phyloP scores from a whole-genome alignment of 2,797 vertebrate species.

The Dryobates pubescens region DNA sequence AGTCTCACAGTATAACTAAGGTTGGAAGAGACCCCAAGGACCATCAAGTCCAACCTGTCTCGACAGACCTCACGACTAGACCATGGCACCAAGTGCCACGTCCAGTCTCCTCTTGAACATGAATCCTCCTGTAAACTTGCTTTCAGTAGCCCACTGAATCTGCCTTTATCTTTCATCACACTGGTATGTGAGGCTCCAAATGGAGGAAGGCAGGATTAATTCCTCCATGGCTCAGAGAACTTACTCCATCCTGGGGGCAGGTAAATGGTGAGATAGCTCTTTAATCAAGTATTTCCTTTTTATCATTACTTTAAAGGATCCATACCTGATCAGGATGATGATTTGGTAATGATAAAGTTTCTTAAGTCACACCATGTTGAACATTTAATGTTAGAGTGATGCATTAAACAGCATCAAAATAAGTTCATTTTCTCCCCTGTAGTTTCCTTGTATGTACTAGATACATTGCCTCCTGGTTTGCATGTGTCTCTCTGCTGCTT shows the following conservation, averaged over 20 bases:
- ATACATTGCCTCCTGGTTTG: not conserved
- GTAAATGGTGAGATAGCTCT: not conserved
- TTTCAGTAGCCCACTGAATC: not conserved
- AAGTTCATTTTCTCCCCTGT: conserved; percentile 23
- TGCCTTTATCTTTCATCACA: conserved; percentile 33
- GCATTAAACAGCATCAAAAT: conserved; percentile 33
- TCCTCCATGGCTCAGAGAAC: conserved; percentile 16
- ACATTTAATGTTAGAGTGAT: not conserved
- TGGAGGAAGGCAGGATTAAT: conserved; percentile 2
- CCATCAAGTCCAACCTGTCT: no score
- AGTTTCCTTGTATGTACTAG: not conserved
- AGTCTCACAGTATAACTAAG: no score
- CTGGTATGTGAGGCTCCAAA: not conserved
- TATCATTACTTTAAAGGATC: not conserved
- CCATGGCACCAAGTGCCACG: no score
- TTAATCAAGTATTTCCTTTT: conserved; percentile 26
- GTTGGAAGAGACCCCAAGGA: no score
- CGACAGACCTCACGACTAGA: no score
- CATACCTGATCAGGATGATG: not conserved
- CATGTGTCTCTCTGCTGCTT: conserved; percentile 23
- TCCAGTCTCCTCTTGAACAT: no score
- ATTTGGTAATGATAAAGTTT: conserved; percentile 25
- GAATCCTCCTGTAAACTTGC: not conserved
- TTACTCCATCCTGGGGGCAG: conserved; percentile 13
- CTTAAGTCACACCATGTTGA: conserved; percentile 12